Base-by-base conservation (phyloP, 2,113 vertebrate genomes). In the Scolopax mira region DNA sequence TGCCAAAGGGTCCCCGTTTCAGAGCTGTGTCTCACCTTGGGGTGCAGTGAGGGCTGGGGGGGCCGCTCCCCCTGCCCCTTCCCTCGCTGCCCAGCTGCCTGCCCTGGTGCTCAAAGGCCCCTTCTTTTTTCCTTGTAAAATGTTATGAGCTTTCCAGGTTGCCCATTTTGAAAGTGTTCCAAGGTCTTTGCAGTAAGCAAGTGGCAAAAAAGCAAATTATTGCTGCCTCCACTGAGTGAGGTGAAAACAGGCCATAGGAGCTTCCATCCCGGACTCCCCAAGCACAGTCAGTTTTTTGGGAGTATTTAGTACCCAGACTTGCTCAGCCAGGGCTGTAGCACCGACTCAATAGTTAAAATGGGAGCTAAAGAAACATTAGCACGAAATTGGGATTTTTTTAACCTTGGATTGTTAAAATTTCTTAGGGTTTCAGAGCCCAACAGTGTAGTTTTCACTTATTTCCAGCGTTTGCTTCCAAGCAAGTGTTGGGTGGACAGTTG, bases 21-120 rank as follows among this genome's bases (percentile, higher is more conserved):
- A 17, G 51, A 66, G 58, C 8, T 0, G 0, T 1, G 15, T 16
- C 31, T 6, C 11, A 7, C n/a, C 46, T 27, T 0, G 1, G 33
- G 85, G 28, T 5, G 3, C 30, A 18, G n/a, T 10, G 67, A 0
- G 2, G 55, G 41, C 8, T 35, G 35, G 54, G 19, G 16, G 10
- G 23, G 14, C 30, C 7, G 24, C 44, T 54, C 21, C 25, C 39
- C 18, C 9, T 4, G 8, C 27, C 24, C 33, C n/a, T 69, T 39
- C 37, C 15, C 44, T 49, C 31, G 1, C 27, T 52, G 27, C 25
- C 52, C 58, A 19, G 10, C 70, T n/a, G 46, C 55, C 85, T 8
- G 30, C 2, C 0, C 3, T n/a, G 10, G 30, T 60, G 35, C 46
- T 37, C 57, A n/a, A 31, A 62, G 9, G 33, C 5, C 27, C 30